phyloP scores from a whole-genome alignment of 1,140 invertebrate genomes.

The Drosophila gunungcola region DNA sequence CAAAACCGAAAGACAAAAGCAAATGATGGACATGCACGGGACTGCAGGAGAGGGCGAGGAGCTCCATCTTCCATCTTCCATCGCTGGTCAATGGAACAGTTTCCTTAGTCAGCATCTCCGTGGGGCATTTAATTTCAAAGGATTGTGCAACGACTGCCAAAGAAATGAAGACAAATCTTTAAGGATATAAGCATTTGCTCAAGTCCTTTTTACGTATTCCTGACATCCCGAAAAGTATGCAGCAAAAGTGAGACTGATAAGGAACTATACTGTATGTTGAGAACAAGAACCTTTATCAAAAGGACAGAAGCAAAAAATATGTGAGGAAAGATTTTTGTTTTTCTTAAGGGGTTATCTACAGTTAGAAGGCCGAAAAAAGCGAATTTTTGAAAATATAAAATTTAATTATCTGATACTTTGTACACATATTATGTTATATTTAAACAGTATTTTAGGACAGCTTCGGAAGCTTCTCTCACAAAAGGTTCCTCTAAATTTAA shows the following conservation, averaged over 20 bases:
- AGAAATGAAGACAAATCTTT: background rate
- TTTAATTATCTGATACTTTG: no score
- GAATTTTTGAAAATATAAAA: no score
- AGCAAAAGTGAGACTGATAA: slow-evolving; percentile 11
- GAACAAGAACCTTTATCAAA: no score
- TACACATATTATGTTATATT: no score
- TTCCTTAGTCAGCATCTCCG: slow-evolving; percentile 29
- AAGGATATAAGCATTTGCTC: slow-evolving; percentile 12
- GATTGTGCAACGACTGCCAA: slow-evolving; percentile 28
- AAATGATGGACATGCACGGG: slow-evolving; percentile 68
- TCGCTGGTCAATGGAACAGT: slow-evolving; percentile 44
- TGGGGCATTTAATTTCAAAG: slow-evolving; percentile 51
- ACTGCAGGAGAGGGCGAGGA: background rate
- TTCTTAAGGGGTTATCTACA: no score
- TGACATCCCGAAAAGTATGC: slow-evolving; percentile 5
- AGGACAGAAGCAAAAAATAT: no score
- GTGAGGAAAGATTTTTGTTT: no score
- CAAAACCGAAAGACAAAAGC: slow-evolving; percentile 79
- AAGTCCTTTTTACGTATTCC: slow-evolving; percentile 25
- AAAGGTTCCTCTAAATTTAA: no score
- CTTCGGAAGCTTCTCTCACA: no score
- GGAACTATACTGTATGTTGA: background rate
- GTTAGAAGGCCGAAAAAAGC: no score
- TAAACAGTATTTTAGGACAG: no score
- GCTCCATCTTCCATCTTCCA: slow-evolving; percentile 5